phyloP scores from a whole-genome alignment of 1,140 invertebrate genomes.

The Sycophaga agraensis region DNA sequence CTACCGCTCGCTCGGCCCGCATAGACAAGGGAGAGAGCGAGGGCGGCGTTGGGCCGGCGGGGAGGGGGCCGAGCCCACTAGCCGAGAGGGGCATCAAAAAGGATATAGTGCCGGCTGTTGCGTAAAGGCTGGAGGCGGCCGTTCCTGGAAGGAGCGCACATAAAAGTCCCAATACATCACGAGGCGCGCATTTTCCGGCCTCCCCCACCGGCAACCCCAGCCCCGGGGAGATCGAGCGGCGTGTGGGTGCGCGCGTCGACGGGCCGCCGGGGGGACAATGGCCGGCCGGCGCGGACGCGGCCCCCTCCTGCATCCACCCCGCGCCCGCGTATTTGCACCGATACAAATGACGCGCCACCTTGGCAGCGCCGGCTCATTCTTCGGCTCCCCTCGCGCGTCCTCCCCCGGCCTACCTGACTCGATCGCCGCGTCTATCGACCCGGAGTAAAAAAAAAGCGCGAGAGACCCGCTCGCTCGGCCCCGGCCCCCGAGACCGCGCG shows the following conservation, averaged over 20 bases:
- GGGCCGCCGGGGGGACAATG: neutral
- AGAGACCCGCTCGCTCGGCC: too few species aligned
- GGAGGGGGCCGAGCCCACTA: neutral
- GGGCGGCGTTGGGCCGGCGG: too few species aligned
- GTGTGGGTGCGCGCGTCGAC: too few species aligned
- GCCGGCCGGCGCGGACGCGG: neutral
- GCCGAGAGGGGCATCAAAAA: conserved; percentile 19
- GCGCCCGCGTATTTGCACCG: conserved; percentile 1
- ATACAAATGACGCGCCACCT: conserved; percentile 25
- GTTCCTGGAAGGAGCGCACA: conserved; percentile 17
- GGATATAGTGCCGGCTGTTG: conserved; percentile 22
- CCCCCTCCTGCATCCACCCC: too few species aligned
- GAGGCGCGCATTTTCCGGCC: conserved; percentile 18
- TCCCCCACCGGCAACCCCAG: neutral
- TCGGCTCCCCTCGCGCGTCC: too few species aligned
- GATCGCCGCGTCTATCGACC: too few species aligned
- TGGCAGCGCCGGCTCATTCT: neutral
- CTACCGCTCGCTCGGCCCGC: too few species aligned
- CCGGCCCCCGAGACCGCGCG: too few species aligned
- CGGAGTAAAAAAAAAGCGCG: too few species aligned
- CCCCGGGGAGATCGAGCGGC: too few species aligned
- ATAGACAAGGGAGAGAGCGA: too few species aligned
- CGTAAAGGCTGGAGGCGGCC: conserved; percentile 15
- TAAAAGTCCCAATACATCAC: conserved; percentile 23
- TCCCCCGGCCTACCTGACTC: too few species aligned